These are phyloP conservation scores for Rhabdornis inornatus DNA, from an alignment of 2,113 vertebrate genomes.

Conservation along the genomic window DNA sequence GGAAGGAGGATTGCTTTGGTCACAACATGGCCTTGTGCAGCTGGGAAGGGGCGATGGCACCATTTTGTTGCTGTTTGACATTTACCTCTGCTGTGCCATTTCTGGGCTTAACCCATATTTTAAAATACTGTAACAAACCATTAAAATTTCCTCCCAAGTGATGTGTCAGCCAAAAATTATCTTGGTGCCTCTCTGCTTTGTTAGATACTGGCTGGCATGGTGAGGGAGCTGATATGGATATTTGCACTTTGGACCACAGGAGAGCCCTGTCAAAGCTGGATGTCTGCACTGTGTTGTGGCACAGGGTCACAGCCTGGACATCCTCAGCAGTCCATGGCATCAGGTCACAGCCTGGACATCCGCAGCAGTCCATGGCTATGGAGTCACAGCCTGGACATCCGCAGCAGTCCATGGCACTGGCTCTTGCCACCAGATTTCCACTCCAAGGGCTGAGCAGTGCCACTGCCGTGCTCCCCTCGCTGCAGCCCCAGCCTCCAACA, in stretches of 20 bases:
- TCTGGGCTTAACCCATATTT: constrained; percentile 42
- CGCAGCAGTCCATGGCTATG: neutral
- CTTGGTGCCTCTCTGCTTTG: neutral
- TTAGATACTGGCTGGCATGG: fast-evolving
- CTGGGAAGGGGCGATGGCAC: neutral
- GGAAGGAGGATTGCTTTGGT: constrained; percentile 49
- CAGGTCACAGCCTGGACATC: neutral
- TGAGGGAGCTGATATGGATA: fast-evolving
- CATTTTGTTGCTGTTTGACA: neutral
- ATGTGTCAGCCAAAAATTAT: neutral
- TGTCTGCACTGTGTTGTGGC: neutral
- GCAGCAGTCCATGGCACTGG: too few species aligned
- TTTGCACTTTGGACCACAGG: fast-evolving
- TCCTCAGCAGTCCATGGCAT: neutral
- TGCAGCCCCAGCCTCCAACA: neutral
- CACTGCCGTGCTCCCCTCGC: fast-evolving
- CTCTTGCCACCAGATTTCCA: neutral
- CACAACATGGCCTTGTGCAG: constrained; percentile 28
- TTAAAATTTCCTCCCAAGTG: neutral
- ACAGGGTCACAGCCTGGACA: neutral
- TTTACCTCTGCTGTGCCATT: neutral
- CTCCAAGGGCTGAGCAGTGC: fast-evolving
- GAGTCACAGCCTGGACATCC: neutral
- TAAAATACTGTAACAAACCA: neutral
- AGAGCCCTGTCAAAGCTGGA: neutral